Conservation (phyloP, 2,797 vertebrate species). For the Pampus argenteus region DNA sequence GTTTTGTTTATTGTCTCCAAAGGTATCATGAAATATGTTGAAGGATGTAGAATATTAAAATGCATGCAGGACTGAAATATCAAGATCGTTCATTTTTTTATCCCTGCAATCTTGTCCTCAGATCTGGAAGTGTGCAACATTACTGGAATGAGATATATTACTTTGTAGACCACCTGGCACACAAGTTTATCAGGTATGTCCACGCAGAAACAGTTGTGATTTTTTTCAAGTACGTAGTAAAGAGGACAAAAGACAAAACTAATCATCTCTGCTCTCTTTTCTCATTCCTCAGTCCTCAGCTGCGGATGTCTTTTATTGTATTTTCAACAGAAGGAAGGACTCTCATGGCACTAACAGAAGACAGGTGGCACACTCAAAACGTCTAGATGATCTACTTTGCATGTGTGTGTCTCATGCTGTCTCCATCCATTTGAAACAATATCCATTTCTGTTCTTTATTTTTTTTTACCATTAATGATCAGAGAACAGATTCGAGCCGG, state of each 20-base stretch:
- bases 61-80: too few species aligned
- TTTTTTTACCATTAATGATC: slow-evolving; percentile 15
- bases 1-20: too few species aligned
- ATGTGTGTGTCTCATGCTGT: neutral
- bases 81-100: too few species aligned
- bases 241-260: neutral
- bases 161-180: slow-evolving; percentile 96
- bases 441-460: neutral
- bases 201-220: slow-evolving; percentile 1
- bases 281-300: slow-evolving; percentile 89
- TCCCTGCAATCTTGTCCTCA: slow-evolving; percentile 75
- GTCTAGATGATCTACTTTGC: neutral
- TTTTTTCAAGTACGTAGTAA: neutral
- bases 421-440: neutral
- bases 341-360: slow-evolving; percentile 95
- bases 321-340: slow-evolving; percentile 93
- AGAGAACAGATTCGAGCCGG: slow-evolving; percentile 95
- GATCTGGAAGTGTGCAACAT: slow-evolving; percentile 96
- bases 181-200: slow-evolving; percentile 95
- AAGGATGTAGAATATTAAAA: too few species aligned
- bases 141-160: slow-evolving; percentile 99
- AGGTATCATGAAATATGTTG: neutral
- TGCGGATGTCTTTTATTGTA: slow-evolving; percentile 99
- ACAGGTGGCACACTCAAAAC: slow-evolving; percentile 86
- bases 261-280: neutral